Evolutionary conservation across 2,113 vertebrate genomes (phyloP).

Genomic region (Erythrocercus mccallii): DNA sequence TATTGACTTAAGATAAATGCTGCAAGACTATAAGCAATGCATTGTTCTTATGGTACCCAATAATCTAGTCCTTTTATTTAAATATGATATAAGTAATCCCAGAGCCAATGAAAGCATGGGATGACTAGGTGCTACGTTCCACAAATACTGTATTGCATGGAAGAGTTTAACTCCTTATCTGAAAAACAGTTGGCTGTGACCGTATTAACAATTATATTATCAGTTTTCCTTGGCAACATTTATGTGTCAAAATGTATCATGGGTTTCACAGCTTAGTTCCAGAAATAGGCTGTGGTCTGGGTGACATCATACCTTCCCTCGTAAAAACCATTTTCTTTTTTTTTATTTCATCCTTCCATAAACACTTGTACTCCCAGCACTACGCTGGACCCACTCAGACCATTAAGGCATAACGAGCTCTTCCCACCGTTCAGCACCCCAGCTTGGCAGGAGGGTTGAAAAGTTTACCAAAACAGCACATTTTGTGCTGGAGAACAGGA

Average conservation of each 20-base stretch:
- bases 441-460: background rate
- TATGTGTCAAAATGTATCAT: conserved; percentile 8
- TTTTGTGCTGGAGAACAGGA: background rate
- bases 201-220: conserved; percentile 44
- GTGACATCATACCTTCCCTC: conserved; percentile 52
- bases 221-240: conserved; percentile 52
- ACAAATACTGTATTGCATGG: conserved; percentile 40
- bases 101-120: conserved; percentile 57
- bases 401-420: background rate
- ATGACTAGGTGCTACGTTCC: conserved; percentile 32
- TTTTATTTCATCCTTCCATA: background rate
- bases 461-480: background rate
- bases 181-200: conserved; percentile 21
- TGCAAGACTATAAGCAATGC: conserved; percentile 52
- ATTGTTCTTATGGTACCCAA: conserved; percentile 62
- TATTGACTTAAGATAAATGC: conserved; percentile 78
- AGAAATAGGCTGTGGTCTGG: conserved; percentile 57
- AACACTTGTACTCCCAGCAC: conserved; percentile 22
- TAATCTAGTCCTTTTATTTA: conserved; percentile 62
- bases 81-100: conserved; percentile 58
- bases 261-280: conserved; percentile 22
- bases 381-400: background rate
- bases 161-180: conserved; percentile 48
- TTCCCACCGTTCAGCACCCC: background rate
- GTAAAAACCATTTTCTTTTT: background rate